Conservation (phyloP, 2,888 invertebrate species). For the Thymelicus sylvestris region DNA sequence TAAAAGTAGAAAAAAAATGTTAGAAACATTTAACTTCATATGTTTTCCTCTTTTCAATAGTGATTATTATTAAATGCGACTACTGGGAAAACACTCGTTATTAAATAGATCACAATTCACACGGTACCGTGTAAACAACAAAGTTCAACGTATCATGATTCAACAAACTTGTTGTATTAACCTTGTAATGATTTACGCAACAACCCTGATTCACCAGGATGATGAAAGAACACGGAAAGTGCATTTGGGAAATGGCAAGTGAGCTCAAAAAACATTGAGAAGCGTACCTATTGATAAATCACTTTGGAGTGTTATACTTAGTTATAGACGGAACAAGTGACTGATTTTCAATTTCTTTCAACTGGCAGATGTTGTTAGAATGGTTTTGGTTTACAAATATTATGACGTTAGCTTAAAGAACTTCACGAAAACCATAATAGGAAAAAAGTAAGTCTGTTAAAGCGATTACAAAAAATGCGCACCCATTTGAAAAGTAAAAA, state of each 20-base stretch:
- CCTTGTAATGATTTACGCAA: slow-evolving; percentile 44
- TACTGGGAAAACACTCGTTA: too few species aligned
- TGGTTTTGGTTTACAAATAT: too few species aligned
- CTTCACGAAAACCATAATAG: too few species aligned
- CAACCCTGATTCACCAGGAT: slow-evolving; percentile 44
- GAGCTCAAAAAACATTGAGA: slow-evolving; percentile 3
- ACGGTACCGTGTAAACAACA: slow-evolving; percentile 36
- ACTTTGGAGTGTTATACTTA: not conserved
- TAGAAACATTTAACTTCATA: too few species aligned
- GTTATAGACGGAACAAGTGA: not conserved
- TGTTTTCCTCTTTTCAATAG: too few species aligned
- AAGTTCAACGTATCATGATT: slow-evolving; percentile 43
- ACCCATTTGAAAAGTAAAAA: too few species aligned
- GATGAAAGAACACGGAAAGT: slow-evolving; percentile 38
- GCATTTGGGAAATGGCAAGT: slow-evolving; percentile 22
- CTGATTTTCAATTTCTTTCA: slow-evolving; percentile 5
- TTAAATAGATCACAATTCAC: slow-evolving; percentile 10
- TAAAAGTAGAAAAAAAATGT: too few species aligned
- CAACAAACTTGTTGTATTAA: slow-evolving; percentile 34
- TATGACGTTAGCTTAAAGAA: too few species aligned
- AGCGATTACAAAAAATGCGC: too few species aligned
- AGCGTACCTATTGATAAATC: slow-evolving; percentile 2
- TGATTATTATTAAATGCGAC: too few species aligned
- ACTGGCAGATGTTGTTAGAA: too few species aligned
- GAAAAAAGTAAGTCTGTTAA: too few species aligned